A percentile compares a stretch with the other conserved stretches of the same genome.
These are phyloP conservation scores for Oreochromis mossambicus DNA, from an alignment of 2,797 vertebrate genomes.

Conservation along the genomic window DNA sequence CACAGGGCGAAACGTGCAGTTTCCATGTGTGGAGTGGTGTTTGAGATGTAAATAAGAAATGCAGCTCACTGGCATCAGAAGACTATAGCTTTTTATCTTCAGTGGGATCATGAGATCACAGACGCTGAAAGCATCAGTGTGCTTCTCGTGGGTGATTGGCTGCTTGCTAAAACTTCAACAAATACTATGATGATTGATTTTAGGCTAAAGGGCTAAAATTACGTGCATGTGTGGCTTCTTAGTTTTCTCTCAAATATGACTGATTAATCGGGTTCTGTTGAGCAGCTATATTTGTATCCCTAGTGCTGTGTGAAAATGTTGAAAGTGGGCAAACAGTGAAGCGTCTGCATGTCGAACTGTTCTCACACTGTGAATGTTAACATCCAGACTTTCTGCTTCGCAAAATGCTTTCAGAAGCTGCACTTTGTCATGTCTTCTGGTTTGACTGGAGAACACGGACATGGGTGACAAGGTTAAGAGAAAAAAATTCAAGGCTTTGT, in stretches of 20 bases:
- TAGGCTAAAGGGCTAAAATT: neutral
- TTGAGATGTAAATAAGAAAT: constrained; percentile 16
- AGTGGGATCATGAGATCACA: neutral
- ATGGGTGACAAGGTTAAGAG: neutral
- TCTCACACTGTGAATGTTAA: neutral
- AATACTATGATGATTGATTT: neutral
- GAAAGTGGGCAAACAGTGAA: neutral
- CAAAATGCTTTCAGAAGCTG: neutral
- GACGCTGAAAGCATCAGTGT: neutral
- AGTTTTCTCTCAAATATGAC: neutral
- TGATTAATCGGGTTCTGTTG: neutral
- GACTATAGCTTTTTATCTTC: neutral
- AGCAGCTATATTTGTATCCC: neutral
- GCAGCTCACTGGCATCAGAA: neutral
- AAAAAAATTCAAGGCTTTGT: neutral
- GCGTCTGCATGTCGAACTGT: neutral
- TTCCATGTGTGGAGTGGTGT: neutral
- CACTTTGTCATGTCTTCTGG: neutral
- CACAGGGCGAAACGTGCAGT: neutral
- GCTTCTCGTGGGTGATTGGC: neutral
- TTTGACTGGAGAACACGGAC: neutral
- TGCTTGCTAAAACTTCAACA: neutral
- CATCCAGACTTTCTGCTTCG: neutral
- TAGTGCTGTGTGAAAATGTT: neutral
- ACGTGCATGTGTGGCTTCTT: neutral